Conservation (phyloP, 2,113 vertebrate species). For the Ammospiza caudacuta region DNA sequence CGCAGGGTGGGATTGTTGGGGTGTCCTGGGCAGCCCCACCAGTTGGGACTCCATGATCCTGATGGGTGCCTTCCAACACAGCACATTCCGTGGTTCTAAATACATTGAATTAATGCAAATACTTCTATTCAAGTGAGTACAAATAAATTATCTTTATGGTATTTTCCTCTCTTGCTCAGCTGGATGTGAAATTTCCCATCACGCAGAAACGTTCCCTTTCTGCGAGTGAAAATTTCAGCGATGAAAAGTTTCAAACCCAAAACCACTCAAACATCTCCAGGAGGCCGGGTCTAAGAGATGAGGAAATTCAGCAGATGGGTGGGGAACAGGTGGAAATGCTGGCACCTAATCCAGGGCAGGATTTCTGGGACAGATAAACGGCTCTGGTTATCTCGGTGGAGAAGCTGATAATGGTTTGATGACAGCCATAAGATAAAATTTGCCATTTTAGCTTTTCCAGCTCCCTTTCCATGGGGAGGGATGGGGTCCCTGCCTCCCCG, state of each 20-base stretch:
- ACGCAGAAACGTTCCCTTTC: not conserved
- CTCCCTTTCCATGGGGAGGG: not conserved
- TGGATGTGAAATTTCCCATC: not conserved
- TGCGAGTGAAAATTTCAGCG: accelerated
- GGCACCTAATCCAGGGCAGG: not conserved
- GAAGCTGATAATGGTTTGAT: slow-evolving; percentile 40
- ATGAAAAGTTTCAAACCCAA: not conserved
- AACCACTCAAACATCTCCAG: not conserved
- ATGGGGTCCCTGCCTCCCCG: not conserved
- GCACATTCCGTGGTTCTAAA: not conserved
- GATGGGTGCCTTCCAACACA: not conserved
- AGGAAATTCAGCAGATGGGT: not conserved
- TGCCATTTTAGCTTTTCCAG: not conserved
- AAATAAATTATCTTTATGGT: not conserved
- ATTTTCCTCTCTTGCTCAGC: not conserved
- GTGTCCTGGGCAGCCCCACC: not conserved
- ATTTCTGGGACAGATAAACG: slow-evolving; percentile 20
- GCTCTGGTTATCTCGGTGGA: not conserved
- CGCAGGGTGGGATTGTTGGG: not conserved
- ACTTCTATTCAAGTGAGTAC: not conserved
- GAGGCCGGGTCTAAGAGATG: not conserved
- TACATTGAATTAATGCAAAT: not conserved
- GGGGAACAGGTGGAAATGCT: slow-evolving; percentile 37
- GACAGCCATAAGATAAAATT: slow-evolving; percentile 27
- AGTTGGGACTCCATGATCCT: not conserved